Evolutionary conservation across 1,140 invertebrate species (phyloP).

Genomic region (Tetramorium alpestre): DNA sequence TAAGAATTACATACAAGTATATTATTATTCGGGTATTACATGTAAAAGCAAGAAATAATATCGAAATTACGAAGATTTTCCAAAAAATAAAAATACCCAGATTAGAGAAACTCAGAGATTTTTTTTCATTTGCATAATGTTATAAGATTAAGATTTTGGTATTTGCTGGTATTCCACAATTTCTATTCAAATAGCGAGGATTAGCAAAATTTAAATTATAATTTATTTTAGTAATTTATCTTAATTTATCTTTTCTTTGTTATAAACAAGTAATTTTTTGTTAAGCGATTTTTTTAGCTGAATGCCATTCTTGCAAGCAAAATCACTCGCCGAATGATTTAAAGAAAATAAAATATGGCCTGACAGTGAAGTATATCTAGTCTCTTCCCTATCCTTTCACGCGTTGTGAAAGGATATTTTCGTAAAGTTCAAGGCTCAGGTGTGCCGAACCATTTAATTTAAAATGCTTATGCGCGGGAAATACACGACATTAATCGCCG

Average conservation of each 20-base stretch:
- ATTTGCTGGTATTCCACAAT: background rate
- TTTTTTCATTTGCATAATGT: background rate
- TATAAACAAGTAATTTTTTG: background rate
- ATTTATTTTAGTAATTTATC: no score
- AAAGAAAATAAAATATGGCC: background rate
- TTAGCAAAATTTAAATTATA: background rate
- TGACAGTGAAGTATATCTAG: slow-evolving; percentile 37
- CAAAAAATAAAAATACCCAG: background rate
- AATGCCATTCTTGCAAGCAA: background rate
- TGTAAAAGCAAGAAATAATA: background rate
- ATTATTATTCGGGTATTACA: background rate
- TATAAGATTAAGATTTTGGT: background rate
- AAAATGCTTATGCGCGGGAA: slow-evolving; percentile 64
- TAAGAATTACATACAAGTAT: background rate
- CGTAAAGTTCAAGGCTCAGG: slow-evolving; percentile 52
- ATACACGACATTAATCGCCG: slow-evolving; percentile 60
- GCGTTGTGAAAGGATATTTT: slow-evolving; percentile 7
- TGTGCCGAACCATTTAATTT: slow-evolving; percentile 63
- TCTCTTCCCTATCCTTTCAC: slow-evolving; percentile 21
- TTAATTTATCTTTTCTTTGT: no score
- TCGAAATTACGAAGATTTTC: background rate
- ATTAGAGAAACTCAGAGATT: background rate
- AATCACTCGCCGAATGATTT: background rate
- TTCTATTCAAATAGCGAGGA: background rate
- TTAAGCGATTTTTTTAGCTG: background rate